These are phyloP conservation scores for Plagodis dolabraria DNA, from an alignment of 2,888 invertebrate genomes.

Conservation along the genomic window DNA sequence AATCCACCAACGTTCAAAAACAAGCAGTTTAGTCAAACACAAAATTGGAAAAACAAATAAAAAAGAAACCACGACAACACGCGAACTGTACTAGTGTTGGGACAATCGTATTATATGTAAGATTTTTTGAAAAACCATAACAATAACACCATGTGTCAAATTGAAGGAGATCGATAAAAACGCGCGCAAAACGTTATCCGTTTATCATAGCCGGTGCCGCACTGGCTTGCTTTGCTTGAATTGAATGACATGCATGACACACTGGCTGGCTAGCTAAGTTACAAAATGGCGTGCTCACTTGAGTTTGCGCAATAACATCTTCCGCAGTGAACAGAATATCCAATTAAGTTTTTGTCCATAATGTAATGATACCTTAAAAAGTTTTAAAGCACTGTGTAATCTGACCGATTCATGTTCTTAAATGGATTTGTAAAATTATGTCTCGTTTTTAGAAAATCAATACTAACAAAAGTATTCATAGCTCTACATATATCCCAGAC, in stretches of 20 bases:
- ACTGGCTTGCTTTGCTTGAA: constrained; percentile 48
- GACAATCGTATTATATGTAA: constrained; percentile 56
- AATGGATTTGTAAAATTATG: too few species aligned
- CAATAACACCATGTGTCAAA: constrained; percentile 59
- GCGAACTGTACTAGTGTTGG: constrained; percentile 42
- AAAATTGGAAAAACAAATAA: constrained; percentile 13
- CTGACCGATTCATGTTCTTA: not conserved
- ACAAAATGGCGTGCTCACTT: constrained; percentile 41
- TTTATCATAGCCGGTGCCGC: constrained; percentile 54
- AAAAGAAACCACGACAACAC: constrained; percentile 58
- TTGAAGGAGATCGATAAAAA: constrained; percentile 58
- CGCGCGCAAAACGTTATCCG: constrained; percentile 52
- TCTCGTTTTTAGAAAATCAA: too few species aligned
- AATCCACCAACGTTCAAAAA: constrained; percentile 39
- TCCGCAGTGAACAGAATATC: constrained; percentile 32
- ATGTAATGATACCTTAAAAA: constrained; percentile 21
- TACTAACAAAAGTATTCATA: too few species aligned
- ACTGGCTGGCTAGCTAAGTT: constrained; percentile 15
- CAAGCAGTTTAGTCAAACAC: constrained; percentile 45
- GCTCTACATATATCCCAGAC: too few species aligned
- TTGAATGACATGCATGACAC: constrained; percentile 4
- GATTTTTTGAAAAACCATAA: constrained; percentile 70
- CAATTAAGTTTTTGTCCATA: constrained; percentile 24
- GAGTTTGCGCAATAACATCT: constrained; percentile 40
- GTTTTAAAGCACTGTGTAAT: constrained; percentile 8